These are phyloP conservation scores for Drosophila melanica DNA, from an alignment of 1,140 invertebrate genomes.

Conservation along the genomic window DNA sequence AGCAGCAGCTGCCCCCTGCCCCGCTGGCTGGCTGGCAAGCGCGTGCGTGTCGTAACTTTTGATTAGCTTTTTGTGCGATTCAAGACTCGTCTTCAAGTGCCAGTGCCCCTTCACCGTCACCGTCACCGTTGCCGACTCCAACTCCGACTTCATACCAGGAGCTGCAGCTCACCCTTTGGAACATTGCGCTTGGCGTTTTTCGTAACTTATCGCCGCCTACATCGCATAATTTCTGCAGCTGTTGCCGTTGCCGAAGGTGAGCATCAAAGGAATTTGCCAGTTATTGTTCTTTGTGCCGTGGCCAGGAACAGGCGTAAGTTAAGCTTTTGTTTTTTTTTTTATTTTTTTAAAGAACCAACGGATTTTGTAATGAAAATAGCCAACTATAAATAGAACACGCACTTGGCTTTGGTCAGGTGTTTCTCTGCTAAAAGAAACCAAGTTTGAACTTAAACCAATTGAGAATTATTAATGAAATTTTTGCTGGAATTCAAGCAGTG, in stretches of 20 bases:
- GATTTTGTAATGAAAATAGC: slow-evolving; percentile 7
- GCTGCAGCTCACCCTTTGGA: slow-evolving; percentile 43
- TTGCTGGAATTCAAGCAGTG: no score
- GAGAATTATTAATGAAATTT: slow-evolving; percentile 45
- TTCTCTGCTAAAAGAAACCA: not conserved
- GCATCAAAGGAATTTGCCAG: slow-evolving; percentile 46
- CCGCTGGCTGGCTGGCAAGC: slow-evolving; percentile 32
- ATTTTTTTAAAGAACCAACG: slow-evolving; percentile 4
- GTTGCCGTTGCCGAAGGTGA: slow-evolving; percentile 56
- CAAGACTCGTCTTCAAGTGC: slow-evolving; percentile 48
- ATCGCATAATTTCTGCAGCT: slow-evolving; percentile 50
- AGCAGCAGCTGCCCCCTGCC: not conserved
- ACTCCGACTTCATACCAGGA: slow-evolving; percentile 3
- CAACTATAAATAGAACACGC: slow-evolving; percentile 1
- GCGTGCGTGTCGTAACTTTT: slow-evolving; percentile 80
- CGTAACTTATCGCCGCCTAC: slow-evolving; percentile 73
- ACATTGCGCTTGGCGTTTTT: slow-evolving; percentile 55
- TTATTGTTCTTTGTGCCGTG: slow-evolving; percentile 28
- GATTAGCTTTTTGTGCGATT: slow-evolving; percentile 58
- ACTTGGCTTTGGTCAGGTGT: slow-evolving; percentile 5
- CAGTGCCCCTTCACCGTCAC: slow-evolving; percentile 12
- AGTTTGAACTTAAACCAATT: not conserved
- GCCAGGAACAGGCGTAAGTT: slow-evolving; percentile 1
- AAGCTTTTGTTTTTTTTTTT: not conserved
- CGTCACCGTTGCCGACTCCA: not conserved